phyloP scores from a whole-genome alignment of 1,140 invertebrate genomes.

The Delia radicum region DNA sequence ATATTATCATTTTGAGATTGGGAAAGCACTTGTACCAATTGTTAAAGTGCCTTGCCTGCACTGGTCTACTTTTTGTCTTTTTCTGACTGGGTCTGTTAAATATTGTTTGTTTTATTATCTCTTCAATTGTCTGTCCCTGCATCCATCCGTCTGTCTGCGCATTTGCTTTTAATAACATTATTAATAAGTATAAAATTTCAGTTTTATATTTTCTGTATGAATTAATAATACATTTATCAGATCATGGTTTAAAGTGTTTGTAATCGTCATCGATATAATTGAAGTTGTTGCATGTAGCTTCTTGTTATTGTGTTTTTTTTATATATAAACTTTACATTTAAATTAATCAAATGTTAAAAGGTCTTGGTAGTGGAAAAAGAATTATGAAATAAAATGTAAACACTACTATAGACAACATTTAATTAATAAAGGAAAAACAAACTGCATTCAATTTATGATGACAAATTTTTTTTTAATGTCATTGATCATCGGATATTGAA shows the following conservation, averaged over 20 bases:
- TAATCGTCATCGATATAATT: neutral
- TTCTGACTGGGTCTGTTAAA: too few relatives aligned
- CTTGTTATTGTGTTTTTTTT: neutral
- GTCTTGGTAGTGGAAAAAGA: neutral
- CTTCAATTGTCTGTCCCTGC: too few relatives aligned
- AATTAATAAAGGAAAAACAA: neutral
- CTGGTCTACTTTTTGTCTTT: too few relatives aligned
- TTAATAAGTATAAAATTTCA: neutral
- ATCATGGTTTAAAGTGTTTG: neutral
- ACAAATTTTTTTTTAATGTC: neutral
- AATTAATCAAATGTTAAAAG: neutral
- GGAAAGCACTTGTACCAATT: too few relatives aligned
- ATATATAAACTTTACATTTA: neutral
- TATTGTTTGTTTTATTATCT: too few relatives aligned
- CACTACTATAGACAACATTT: neutral
- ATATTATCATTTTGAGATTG: too few relatives aligned
- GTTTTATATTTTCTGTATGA: neutral
- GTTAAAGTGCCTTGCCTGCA: too few relatives aligned
- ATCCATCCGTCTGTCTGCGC: neutral
- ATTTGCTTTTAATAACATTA: constrained; percentile 12
- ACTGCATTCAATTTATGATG: neutral
- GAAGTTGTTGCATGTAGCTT: neutral
- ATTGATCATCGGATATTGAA: neutral
- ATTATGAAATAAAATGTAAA: neutral
- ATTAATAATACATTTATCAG: neutral